Evolutionary conservation across 2,888 invertebrate species (phyloP).

Genomic region (Linyphia triangularis): DNA sequence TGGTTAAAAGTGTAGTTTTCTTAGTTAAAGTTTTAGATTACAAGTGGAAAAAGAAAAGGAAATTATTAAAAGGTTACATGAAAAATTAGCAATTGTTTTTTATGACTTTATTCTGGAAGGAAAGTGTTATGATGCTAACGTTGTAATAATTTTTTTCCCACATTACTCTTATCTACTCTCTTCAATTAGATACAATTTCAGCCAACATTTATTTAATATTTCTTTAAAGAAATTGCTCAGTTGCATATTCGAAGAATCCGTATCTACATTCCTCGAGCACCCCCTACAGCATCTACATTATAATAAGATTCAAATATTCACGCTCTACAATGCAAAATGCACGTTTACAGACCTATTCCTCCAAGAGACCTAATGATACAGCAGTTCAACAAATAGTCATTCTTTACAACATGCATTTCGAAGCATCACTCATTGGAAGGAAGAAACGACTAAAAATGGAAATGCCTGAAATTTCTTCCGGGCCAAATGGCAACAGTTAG

Average conservation of each 20-base stretch:
- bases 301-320: neutral
- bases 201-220: too few relatives aligned
- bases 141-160: too few relatives aligned
- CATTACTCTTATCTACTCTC: too few relatives aligned
- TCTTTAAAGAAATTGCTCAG: neutral
- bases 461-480: constrained; percentile 37
- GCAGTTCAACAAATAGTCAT: constrained; percentile 26
- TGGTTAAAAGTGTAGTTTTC: too few relatives aligned
- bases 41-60: neutral
- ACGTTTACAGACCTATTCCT: neutral
- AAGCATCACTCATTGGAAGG: constrained; percentile 12
- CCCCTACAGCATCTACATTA: neutral
- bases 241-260: neutral
- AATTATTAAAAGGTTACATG: neutral
- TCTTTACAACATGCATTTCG: constrained; percentile 25
- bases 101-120: too few relatives aligned
- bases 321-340: neutral
- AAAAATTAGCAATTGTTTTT: too few relatives aligned
- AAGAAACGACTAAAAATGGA: constrained; percentile 22
- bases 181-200: too few relatives aligned
- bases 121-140: too few relatives aligned
- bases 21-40: too few relatives aligned
- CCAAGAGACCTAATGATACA: constrained; percentile 11
- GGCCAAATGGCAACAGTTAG: constrained; percentile 26
- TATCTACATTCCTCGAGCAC: neutral